Evolutionary conservation across 2,888 invertebrate species (phyloP).

Genomic region (Eupsilia transversa): DNA sequence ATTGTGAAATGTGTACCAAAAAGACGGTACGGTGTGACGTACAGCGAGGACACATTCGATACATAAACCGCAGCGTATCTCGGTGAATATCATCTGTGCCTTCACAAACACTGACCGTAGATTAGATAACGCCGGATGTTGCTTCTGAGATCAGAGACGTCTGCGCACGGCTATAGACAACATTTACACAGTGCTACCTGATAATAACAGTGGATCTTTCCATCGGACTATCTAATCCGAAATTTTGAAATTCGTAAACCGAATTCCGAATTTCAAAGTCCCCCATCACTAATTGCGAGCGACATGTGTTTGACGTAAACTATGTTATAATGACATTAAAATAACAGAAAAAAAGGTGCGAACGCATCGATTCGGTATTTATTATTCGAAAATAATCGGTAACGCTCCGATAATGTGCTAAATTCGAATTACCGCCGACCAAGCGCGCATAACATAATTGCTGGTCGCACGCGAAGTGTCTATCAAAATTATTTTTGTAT

Average conservation of each 20-base stretch:
- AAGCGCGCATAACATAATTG: conserved; percentile 83
- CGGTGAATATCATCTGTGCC: conserved; percentile 80
- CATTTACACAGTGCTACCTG: conserved; percentile 73
- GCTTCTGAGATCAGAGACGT: conserved; percentile 77
- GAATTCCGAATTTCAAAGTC: conserved; percentile 40
- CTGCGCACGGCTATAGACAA: conserved; percentile 71
- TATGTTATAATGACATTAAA: conserved; percentile 82
- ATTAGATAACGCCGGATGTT: conserved; percentile 89
- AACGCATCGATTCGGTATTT: conserved; percentile 81
- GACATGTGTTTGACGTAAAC: conserved; percentile 77
- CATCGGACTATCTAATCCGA: conserved; percentile 62
- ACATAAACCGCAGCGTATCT: conserved; percentile 77
- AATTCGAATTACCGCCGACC: conserved; percentile 83
- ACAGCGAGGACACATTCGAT: conserved; percentile 65
- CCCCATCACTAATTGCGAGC: conserved; percentile 67
- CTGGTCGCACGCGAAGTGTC: conserved; percentile 89
- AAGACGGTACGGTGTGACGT: conserved; percentile 59
- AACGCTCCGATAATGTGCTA: conserved; percentile 88
- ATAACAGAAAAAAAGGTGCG: conserved; percentile 82
- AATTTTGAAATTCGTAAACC: conserved; percentile 33
- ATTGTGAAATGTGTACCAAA: conserved; percentile 68
- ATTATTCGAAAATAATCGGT: conserved; percentile 83
- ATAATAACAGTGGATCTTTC: conserved; percentile 75
- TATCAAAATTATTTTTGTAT: conserved; percentile 89
- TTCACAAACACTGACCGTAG: conserved; percentile 88